Conservation (phyloP, 92 coral and sea anemone species). For the Epizoanthus fatuus region DNA sequence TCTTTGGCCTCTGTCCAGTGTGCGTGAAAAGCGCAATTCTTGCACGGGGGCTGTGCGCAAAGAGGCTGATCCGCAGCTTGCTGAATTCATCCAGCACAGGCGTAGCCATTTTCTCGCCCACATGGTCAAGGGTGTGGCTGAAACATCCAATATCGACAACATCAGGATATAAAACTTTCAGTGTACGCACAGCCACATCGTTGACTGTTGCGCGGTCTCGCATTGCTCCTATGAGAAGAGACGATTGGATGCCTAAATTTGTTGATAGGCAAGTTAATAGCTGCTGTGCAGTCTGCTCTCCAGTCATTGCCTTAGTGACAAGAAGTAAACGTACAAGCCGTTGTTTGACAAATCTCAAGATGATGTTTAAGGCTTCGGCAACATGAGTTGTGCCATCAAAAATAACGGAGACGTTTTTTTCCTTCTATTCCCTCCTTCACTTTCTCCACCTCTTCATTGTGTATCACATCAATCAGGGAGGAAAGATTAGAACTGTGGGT, state of each 20-base stretch:
- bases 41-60: constrained; percentile 52
- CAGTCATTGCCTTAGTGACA: constrained; percentile 57
- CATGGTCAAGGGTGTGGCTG: constrained; percentile 72
- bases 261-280: constrained; percentile 49
- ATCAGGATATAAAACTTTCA: constrained; percentile 51
- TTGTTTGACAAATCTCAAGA: constrained; percentile 66
- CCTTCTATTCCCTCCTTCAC: constrained; percentile 62
- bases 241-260: constrained; percentile 56
- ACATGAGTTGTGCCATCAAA: constrained; percentile 71
- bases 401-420: constrained; percentile 51
- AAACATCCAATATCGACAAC: constrained; percentile 62
- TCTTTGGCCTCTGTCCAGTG: constrained; percentile 45
- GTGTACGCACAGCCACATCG: constrained; percentile 51
- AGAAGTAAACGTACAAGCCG: constrained; percentile 52
- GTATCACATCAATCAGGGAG: constrained; percentile 55
- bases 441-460: constrained; percentile 59
- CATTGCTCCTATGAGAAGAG: constrained; percentile 58
- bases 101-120: constrained; percentile 63
- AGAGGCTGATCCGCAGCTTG: constrained; percentile 51
- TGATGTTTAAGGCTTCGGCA: constrained; percentile 62
- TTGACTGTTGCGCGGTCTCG: constrained; percentile 61
- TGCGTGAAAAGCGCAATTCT: constrained; percentile 49
- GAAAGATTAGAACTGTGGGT: constrained; percentile 55
- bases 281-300: constrained; percentile 59
- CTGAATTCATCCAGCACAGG: constrained; percentile 41